Evolutionary conservation across 2,888 invertebrate genomes (phyloP).

Genomic region (Trypoxylon attenuatum): DNA sequence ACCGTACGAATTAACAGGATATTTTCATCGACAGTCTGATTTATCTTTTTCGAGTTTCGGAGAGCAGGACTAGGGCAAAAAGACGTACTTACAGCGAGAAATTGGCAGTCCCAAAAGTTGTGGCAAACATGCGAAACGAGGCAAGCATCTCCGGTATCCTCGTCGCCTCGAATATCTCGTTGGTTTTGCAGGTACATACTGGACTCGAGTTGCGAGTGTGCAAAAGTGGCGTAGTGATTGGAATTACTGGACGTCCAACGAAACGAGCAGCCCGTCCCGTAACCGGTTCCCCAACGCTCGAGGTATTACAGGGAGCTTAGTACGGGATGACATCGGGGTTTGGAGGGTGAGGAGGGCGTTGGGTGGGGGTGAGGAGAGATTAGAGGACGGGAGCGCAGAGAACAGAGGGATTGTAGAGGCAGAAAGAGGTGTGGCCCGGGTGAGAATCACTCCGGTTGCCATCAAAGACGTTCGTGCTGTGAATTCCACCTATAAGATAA

Average conservation of each 20-base stretch:
- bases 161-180: no score
- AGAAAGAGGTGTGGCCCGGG: slow-evolving; percentile 44
- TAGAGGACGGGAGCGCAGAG: slow-evolving; percentile 35
- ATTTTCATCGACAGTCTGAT: no score
- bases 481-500: slow-evolving; percentile 67
- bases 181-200: no score
- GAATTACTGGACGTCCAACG: slow-evolving; percentile 39
- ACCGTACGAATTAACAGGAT: no score
- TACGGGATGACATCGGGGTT: slow-evolving; percentile 47
- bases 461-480: slow-evolving; percentile 71
- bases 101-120: no score
- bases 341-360: no score
- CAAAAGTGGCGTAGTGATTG: slow-evolving; percentile 32
- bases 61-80: no score
- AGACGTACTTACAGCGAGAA: no score
- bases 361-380: slow-evolving; percentile 46
- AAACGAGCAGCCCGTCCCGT: slow-evolving; percentile 35
- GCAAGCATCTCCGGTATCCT: no score
- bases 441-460: slow-evolving; percentile 68
- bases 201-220: slow-evolving; percentile 40
- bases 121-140: no score
- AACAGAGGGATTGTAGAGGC: slow-evolving; percentile 24
- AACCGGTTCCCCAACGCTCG: slow-evolving; percentile 41
- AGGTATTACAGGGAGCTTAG: slow-evolving; percentile 54
- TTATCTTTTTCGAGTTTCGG: no score